These are phyloP conservation scores for Onchidella celtica DNA, from an alignment of 2,888 invertebrate genomes.

Conservation along the genomic window DNA sequence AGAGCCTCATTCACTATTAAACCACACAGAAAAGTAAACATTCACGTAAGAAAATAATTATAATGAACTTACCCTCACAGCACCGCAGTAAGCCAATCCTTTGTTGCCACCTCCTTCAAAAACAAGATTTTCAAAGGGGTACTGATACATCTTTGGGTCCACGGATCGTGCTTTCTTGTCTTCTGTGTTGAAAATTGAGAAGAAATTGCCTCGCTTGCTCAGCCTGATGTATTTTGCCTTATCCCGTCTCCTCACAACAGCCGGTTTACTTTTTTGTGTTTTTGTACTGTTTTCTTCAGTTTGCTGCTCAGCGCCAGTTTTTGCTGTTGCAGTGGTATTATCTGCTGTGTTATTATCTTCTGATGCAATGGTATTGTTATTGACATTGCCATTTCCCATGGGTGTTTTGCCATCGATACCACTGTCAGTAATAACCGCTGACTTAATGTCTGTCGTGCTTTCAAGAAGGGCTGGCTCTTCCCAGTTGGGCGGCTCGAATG, in stretches of 20 bases:
- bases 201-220: slow-evolving; percentile 37
- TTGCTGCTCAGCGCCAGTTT: neutral
- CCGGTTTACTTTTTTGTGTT: neutral
- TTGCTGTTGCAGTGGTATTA: neutral
- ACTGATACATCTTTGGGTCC: slow-evolving; percentile 39
- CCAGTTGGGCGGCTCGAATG: neutral
- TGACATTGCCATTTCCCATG: neutral
- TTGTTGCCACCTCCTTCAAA: slow-evolving; percentile 52
- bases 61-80: slow-evolving; percentile 42
- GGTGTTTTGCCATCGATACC: neutral
- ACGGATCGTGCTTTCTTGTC: slow-evolving; percentile 46
- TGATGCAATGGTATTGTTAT: neutral
- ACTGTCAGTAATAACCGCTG: neutral
- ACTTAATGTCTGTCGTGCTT: neutral
- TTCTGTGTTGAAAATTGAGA: slow-evolving; percentile 45
- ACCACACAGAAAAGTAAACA: no score
- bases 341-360: neutral
- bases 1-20: no score
- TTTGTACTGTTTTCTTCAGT: neutral
- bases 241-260: slow-evolving; percentile 8
- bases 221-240: slow-evolving; percentile 42
- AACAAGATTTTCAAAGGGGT: slow-evolving; percentile 48
- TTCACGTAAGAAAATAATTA: no score
- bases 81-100: slow-evolving; percentile 50
- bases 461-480: neutral